phyloP scores from a whole-genome alignment of 2,113 vertebrate genomes.

The Perognathus longimembris region DNA sequence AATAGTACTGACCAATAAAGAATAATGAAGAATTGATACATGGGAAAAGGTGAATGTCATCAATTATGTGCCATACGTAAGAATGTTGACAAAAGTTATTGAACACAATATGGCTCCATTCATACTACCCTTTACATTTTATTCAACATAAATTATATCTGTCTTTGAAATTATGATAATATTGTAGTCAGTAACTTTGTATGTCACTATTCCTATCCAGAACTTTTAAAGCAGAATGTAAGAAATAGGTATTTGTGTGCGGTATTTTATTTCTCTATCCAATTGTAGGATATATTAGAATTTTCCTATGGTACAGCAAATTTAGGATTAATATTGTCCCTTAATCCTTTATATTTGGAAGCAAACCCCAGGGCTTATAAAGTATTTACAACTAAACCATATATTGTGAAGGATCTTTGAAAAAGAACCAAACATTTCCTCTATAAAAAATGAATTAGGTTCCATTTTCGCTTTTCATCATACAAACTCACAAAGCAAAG shows the following conservation, averaged over 20 bases:
- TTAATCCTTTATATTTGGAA: constrained; percentile 41
- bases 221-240: constrained; percentile 30
- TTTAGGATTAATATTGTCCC: constrained; percentile 40
- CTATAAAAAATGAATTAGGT: background rate
- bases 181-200: background rate
- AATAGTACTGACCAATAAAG: background rate
- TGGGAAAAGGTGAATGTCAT: background rate
- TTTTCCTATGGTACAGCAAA: background rate
- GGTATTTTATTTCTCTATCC: background rate
- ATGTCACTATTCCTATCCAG: background rate
- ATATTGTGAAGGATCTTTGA: constrained; percentile 11
- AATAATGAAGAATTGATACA: background rate
- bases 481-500: constrained; percentile 8
- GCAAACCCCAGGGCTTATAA: constrained; percentile 41
- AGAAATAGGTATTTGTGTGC: background rate
- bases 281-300: background rate
- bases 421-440: constrained; percentile 26
- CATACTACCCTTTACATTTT: background rate
- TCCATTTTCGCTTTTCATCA: constrained; percentile 43
- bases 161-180: background rate
- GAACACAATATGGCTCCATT: no score
- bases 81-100: background rate
- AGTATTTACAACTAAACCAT: constrained; percentile 51
- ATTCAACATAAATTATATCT: background rate
- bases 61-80: background rate